Conservation (phyloP, 2,888 invertebrate species). For the Diachrysia chrysitis region DNA sequence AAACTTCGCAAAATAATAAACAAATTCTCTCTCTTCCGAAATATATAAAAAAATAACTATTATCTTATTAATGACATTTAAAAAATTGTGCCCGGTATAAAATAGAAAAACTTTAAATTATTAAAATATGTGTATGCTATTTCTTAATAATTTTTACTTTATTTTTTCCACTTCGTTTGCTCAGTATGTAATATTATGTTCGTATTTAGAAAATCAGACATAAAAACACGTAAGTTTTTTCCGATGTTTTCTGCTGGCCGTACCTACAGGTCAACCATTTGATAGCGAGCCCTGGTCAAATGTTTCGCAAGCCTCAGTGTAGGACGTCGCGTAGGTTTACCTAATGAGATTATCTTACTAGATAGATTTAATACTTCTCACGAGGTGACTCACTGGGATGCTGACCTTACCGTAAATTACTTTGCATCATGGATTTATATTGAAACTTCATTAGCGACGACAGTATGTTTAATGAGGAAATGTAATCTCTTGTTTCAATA, state of each 20-base stretch:
- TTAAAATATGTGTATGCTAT: no score
- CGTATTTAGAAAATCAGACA: no score
- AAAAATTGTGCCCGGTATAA: no score
- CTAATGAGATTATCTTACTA: constrained; percentile 33
- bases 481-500: background rate
- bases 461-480: constrained; percentile 2
- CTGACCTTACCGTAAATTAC: constrained; percentile 33
- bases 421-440: background rate
- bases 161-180: no score
- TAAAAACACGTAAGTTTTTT: no score
- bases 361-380: constrained; percentile 39
- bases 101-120: no score
- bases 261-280: background rate
- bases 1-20: no score
- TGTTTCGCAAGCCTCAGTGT: constrained; percentile 28
- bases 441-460: background rate
- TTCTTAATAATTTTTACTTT: no score
- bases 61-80: no score
- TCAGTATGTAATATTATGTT: no score
- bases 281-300: constrained; percentile 15
- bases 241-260: background rate
- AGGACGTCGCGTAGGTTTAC: constrained; percentile 41
- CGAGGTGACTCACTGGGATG: constrained; percentile 32
- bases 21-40: no score
- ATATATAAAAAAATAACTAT: no score